phyloP scores from a whole-genome alignment of 2,888 invertebrate species.

The Ophion ellenae region DNA sequence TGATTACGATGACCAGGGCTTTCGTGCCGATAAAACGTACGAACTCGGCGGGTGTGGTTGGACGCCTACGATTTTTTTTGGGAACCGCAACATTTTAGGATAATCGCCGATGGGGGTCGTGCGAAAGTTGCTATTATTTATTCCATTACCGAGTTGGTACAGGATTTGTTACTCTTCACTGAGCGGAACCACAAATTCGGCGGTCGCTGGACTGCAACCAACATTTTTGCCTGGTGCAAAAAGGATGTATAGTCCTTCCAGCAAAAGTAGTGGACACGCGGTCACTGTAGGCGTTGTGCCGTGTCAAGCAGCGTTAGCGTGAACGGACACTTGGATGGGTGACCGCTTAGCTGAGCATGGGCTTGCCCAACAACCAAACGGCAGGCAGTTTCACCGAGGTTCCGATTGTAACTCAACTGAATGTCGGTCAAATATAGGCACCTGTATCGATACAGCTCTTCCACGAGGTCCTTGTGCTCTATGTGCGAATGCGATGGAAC shows the following conservation, averaged over 20 bases:
- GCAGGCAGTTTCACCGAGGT: not conserved
- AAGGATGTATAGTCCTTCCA: not conserved
- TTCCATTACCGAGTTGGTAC: not conserved
- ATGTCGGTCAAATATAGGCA: no score
- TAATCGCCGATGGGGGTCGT: not conserved
- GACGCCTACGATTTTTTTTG: not conserved
- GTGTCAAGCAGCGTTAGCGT: not conserved
- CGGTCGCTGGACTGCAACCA: not conserved
- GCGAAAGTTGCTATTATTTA: not conserved
- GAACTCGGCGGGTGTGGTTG: not conserved
- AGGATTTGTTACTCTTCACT: not conserved
- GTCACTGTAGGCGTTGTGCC: not conserved
- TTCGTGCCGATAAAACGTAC: not conserved
- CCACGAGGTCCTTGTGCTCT: no score
- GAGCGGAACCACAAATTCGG: not conserved
- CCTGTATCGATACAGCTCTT: no score
- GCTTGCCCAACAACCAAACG: not conserved
- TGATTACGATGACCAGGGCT: constrained; percentile 6
- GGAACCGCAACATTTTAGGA: not conserved
- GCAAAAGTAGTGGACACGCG: not conserved
- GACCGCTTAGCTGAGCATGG: not conserved
- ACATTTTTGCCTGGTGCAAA: not conserved
- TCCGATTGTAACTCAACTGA: not conserved
- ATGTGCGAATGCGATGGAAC: no score
- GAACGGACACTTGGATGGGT: not conserved